Evolutionary conservation across 2,888 invertebrate genomes (phyloP).

Genomic region (Polyploca ridens): DNA sequence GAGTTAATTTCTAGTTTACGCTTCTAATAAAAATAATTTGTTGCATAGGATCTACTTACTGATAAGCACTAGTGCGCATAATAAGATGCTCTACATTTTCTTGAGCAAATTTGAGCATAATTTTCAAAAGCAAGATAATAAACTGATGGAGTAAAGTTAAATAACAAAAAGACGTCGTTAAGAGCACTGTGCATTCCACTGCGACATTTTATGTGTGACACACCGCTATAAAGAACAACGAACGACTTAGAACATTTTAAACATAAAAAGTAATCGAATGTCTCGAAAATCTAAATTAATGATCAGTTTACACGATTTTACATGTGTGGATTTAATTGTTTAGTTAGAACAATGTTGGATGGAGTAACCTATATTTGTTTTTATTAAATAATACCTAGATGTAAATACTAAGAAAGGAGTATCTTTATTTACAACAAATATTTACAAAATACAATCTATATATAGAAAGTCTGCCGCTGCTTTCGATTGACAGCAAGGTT

Average conservation of each 20-base stretch:
- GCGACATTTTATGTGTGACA: slow-evolving; percentile 40
- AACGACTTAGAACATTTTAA: not conserved
- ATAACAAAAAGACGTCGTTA: slow-evolving; percentile 47
- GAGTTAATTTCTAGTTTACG: not conserved
- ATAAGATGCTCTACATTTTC: slow-evolving; percentile 11
- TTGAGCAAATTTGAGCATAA: not conserved
- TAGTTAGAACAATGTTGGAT: not conserved
- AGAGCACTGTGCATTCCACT: slow-evolving; percentile 36
- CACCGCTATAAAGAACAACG: slow-evolving; percentile 29
- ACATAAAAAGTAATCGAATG: not conserved
- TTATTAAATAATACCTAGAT: no score
- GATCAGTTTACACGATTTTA: slow-evolving; percentile 24
- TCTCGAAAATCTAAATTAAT: slow-evolving; percentile 23
- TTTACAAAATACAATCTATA: no score
- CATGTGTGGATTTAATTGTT: not conserved
- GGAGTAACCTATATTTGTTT: not conserved
- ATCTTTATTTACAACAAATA: no score
- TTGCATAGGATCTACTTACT: not conserved
- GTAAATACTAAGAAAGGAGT: no score
- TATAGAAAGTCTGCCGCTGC: no score
- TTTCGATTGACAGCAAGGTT: no score
- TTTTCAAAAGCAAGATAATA: slow-evolving; percentile 10
- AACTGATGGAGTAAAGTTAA: slow-evolving; percentile 27
- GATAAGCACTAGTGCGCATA: not conserved
- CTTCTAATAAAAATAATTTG: not conserved